Evolutionary conservation across 2,113 vertebrate genomes (phyloP).

Genomic region (Trinectes maculatus): DNA sequence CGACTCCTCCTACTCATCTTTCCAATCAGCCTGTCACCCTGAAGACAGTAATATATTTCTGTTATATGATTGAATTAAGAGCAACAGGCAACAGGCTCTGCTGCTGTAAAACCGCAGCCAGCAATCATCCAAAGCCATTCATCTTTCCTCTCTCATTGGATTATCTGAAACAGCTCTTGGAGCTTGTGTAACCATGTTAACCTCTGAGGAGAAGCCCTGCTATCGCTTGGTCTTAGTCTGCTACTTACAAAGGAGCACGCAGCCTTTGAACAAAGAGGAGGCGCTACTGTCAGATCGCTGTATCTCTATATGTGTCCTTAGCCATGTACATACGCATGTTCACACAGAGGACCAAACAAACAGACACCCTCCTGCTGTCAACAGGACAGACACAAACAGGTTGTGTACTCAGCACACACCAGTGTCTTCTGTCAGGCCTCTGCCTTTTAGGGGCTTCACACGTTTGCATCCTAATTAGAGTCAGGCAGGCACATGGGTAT

Average conservation of each 20-base stretch:
- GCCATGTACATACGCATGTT: conserved; percentile 24
- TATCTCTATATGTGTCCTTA: conserved; percentile 49
- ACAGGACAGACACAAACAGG: conserved; percentile 1
- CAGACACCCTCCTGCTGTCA: conserved; percentile 41
- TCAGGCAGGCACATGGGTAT: not conserved
- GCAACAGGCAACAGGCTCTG: conserved; percentile 33
- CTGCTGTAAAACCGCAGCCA: conserved; percentile 40
- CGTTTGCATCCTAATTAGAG: conserved; percentile 41
- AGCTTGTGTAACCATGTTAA: conserved; percentile 61
- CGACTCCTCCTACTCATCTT: conserved; percentile 5
- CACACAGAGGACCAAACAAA: conserved; percentile 22
- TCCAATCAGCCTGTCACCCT: conserved; percentile 22
- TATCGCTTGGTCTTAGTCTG: conserved; percentile 19
- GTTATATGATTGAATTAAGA: conserved; percentile 46
- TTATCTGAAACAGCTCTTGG: conserved; percentile 60
- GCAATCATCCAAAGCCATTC: conserved; percentile 46
- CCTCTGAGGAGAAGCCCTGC: conserved; percentile 58
- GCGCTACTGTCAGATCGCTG: conserved; percentile 28
- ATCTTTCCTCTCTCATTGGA: conserved; percentile 57
- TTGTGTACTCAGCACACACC: not conserved
- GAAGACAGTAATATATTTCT: conserved; percentile 29
- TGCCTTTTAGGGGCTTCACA: conserved; percentile 29
- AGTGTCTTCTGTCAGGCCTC: conserved; percentile 8
- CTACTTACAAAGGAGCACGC: conserved; percentile 1
- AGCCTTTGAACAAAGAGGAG: conserved; percentile 40